Percentiles rank a stretch among this genome's conserved stretches.
These are phyloP conservation scores for Odontothrips loti DNA, from an alignment of 2,888 invertebrate species.

Conservation along the genomic window DNA sequence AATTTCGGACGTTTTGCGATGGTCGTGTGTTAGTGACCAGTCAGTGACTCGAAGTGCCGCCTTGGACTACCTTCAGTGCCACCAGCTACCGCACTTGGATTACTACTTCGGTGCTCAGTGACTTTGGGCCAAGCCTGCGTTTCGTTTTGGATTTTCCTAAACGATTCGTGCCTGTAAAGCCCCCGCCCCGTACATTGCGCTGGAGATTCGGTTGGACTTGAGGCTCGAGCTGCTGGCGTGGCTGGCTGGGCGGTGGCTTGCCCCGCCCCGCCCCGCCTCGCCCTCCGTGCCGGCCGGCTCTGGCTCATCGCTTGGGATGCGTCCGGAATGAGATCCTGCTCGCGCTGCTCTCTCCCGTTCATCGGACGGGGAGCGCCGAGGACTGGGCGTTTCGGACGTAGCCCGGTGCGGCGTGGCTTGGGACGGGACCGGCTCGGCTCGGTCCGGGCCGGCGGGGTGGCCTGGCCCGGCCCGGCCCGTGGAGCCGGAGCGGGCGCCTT, in stretches of 20 bases:
- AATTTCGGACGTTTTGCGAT: too few species aligned
- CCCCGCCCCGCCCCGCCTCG: not conserved
- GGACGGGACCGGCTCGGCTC: not conserved
- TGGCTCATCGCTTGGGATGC: not conserved
- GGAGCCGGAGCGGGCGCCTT: conserved; percentile 11
- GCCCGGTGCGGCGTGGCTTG: not conserved
- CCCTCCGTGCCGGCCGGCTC: not conserved
- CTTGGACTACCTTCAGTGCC: not conserved
- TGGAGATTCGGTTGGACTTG: not conserved
- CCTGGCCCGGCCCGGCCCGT: not conserved
- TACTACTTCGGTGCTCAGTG: not conserved
- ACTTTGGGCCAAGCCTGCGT: not conserved
- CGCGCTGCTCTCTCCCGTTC: not conserved
- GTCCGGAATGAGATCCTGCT: not conserved
- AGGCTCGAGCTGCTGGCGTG: not conserved
- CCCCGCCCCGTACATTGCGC: too few species aligned
- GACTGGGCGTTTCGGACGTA: not conserved
- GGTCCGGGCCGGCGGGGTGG: not conserved
- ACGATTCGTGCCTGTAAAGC: not conserved
- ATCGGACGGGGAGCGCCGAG: not conserved
- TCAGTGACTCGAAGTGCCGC: not conserved
- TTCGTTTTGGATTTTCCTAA: not conserved
- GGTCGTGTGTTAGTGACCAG: too few species aligned
- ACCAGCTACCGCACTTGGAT: not conserved
- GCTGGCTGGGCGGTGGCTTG: not conserved